Evolutionary conservation across 2,113 vertebrate species (phyloP).

Genomic region (Lophochroa leadbeateri): DNA sequence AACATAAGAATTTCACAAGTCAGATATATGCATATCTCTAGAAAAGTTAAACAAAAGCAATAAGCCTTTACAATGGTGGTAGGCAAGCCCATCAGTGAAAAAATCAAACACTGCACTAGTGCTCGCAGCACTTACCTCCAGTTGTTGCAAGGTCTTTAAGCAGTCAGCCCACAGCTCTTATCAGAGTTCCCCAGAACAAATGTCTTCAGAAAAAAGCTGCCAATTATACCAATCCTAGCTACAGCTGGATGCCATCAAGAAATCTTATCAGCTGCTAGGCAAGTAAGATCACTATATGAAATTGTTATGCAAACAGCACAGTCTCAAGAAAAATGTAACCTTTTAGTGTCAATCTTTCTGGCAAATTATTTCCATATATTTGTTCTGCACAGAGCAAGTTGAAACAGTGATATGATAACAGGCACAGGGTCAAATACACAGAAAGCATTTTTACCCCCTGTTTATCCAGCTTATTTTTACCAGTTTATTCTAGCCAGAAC

Average conservation of each 20-base stretch:
- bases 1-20: background rate
- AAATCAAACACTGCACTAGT: background rate
- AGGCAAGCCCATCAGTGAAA: background rate
- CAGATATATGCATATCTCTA: accelerated
- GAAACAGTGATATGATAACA: background rate
- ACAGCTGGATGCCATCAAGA: background rate
- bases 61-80: background rate
- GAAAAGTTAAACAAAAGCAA: background rate
- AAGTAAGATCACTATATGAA: background rate
- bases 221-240: background rate
- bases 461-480: background rate
- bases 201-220: background rate
- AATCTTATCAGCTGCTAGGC: background rate
- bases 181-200: background rate
- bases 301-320: background rate
- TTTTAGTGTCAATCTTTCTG: background rate
- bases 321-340: background rate
- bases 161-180: background rate
- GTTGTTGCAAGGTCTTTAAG: background rate
- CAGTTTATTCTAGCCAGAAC: background rate
- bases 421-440: background rate
- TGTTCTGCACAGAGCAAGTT: background rate
- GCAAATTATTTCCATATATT: background rate
- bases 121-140: background rate
- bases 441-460: background rate